phyloP scores from a whole-genome alignment of 2,888 invertebrate species.

The Neocrepidodera transversa region DNA sequence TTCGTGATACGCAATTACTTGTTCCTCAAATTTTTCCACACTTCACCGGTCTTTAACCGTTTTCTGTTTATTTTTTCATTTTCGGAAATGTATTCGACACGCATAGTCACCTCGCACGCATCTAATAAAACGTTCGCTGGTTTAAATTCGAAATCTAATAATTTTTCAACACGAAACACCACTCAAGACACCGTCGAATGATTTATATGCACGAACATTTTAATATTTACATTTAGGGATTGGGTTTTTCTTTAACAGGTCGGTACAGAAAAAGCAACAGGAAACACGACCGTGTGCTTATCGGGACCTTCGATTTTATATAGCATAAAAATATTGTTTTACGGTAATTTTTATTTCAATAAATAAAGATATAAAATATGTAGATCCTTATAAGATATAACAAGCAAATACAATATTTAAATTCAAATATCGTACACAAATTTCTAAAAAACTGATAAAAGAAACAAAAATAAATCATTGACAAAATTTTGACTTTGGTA shows the following conservation, averaged over 20 bases:
- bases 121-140: slow-evolving; percentile 31
- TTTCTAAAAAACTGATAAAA: too few species aligned
- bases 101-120: slow-evolving; percentile 30
- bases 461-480: too few species aligned
- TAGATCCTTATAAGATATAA: too few species aligned
- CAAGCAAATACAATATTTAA: too few species aligned
- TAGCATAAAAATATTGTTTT: too few species aligned
- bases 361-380: too few species aligned
- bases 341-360: too few species aligned
- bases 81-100: slow-evolving; percentile 34
- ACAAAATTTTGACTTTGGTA: too few species aligned
- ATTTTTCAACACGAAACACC: slow-evolving; percentile 37
- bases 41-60: slow-evolving; percentile 34
- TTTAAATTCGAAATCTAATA: slow-evolving; percentile 36
- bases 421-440: too few species aligned
- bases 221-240: slow-evolving; percentile 29
- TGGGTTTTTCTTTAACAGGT: slow-evolving; percentile 18
- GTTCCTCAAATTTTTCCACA: slow-evolving; percentile 45
- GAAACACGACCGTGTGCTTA: neutral
- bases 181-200: slow-evolving; percentile 34
- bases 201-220: slow-evolving; percentile 37
- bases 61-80: slow-evolving; percentile 39
- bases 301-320: neutral
- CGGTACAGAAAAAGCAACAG: slow-evolving; percentile 10
- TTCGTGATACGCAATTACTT: slow-evolving; percentile 40